These are phyloP conservation scores for Adelphocoris suturalis DNA, from an alignment of 2,888 invertebrate genomes.

Conservation along the genomic window DNA sequence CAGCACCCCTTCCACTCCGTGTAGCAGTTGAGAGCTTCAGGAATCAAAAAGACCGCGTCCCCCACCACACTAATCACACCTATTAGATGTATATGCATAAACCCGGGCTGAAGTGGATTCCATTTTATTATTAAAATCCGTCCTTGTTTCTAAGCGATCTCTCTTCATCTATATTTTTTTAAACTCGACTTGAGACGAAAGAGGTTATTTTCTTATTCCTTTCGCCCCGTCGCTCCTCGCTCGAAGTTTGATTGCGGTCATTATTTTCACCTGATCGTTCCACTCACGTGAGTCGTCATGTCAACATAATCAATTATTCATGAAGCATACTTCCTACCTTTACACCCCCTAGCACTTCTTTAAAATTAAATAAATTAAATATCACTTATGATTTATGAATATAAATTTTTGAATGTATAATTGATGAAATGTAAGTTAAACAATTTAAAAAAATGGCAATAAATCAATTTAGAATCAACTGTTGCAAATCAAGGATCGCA, in stretches of 20 bases:
- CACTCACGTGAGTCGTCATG: neutral
- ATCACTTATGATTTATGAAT: no score
- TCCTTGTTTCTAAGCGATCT: neutral
- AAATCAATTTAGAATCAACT: no score
- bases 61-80: slow-evolving; percentile 21
- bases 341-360: neutral
- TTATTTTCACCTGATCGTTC: neutral
- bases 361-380: no score
- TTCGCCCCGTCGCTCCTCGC: neutral
- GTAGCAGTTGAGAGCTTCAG: neutral
- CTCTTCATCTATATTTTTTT: neutral
- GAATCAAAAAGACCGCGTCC: slow-evolving; percentile 27
- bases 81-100: slow-evolving; percentile 42
- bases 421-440: no score
- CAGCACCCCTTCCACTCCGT: neutral
- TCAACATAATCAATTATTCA: slow-evolving; percentile 18
- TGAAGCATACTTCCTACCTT: neutral
- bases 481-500: no score
- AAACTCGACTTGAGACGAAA: neutral
- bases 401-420: no score
- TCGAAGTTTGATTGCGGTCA: neutral
- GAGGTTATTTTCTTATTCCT: neutral
- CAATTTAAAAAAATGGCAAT: no score
- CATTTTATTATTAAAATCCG: slow-evolving; percentile 16
- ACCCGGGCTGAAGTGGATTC: neutral